Percentiles rank a stretch among this genome's conserved stretches.
Conservation (phyloP, 2,113 vertebrate species). For the Bothrops jararaca region DNA sequence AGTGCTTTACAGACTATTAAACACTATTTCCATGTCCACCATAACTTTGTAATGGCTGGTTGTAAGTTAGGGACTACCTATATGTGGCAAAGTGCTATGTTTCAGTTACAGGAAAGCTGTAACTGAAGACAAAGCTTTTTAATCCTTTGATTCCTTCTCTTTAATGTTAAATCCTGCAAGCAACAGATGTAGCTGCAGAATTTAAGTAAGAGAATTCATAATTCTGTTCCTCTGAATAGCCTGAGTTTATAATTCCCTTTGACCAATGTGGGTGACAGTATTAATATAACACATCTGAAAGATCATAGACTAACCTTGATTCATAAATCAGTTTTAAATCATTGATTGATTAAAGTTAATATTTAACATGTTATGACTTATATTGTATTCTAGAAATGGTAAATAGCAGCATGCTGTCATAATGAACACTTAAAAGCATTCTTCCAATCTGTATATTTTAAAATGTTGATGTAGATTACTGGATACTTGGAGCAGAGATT, state of each 20-base stretch:
- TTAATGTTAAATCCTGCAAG: not conserved
- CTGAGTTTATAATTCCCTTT: not conserved
- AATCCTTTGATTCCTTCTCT: not conserved
- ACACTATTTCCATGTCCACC: not conserved
- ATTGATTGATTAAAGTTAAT: not conserved
- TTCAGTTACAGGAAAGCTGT: not conserved
- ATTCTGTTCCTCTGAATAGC: not conserved
- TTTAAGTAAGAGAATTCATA: not conserved
- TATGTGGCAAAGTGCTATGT: not conserved
- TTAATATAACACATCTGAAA: not conserved
- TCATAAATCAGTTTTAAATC: not conserved
- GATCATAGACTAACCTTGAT: not conserved
- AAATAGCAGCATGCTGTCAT: not conserved
- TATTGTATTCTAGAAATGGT: not conserved
- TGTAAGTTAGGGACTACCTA: not conserved
- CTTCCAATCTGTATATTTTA: not conserved
- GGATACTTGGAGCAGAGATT: not conserved
- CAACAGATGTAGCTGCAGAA: not conserved
- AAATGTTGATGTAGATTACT: not conserved
- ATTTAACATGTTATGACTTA: not conserved
- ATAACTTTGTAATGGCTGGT: not conserved
- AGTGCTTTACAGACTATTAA: not conserved
- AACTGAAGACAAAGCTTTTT: not conserved
- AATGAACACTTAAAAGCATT: not conserved
- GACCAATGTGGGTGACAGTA: not conserved